Conservation (phyloP, 2,888 invertebrate genomes). For the Diploptera punctata region DNA sequence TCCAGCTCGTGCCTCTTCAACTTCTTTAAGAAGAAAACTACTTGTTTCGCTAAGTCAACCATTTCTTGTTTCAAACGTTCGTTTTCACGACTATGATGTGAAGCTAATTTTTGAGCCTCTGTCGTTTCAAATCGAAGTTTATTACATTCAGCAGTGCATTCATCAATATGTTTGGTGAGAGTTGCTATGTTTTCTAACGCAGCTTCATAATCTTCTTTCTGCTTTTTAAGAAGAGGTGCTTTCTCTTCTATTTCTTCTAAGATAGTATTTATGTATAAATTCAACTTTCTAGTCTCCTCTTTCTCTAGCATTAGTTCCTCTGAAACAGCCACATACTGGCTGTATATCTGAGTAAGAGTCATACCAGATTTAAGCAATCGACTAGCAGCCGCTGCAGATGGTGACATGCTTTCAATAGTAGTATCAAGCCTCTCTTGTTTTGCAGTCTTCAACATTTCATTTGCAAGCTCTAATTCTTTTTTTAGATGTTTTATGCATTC, state of each 20-base stretch:
- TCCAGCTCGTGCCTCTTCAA: slow-evolving; percentile 81
- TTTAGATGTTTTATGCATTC: slow-evolving; percentile 73
- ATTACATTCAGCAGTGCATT: slow-evolving; percentile 73
- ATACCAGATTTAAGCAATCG: slow-evolving; percentile 80
- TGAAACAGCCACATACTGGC: slow-evolving; percentile 78
- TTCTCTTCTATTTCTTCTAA: slow-evolving; percentile 80
- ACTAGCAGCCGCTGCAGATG: slow-evolving; percentile 89
- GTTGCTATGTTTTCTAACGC: slow-evolving; percentile 75
- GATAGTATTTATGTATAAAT: slow-evolving; percentile 81
- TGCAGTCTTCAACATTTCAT: slow-evolving; percentile 77
- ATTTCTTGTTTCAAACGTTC: slow-evolving; percentile 76
- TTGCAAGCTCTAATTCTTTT: slow-evolving; percentile 82
- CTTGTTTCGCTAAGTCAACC: slow-evolving; percentile 84
- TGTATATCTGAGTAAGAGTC: slow-evolving; percentile 90
- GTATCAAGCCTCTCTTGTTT: slow-evolving; percentile 51
- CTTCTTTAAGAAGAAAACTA: slow-evolving; percentile 79
- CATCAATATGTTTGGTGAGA: slow-evolving; percentile 73
- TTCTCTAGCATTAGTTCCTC: slow-evolving; percentile 79
- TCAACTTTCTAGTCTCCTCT: slow-evolving; percentile 80
- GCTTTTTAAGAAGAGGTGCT: slow-evolving; percentile 83
- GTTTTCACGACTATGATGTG: slow-evolving; percentile 78
- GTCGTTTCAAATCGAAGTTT: slow-evolving; percentile 70
- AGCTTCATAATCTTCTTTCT: slow-evolving; percentile 80
- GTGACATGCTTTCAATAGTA: slow-evolving; percentile 51
- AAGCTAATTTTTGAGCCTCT: slow-evolving; percentile 74